These are phyloP conservation scores for Paracentrotus lividus DNA, from an alignment of 53 echinoderm and acorn worm genomes.

Conservation along the genomic window DNA sequence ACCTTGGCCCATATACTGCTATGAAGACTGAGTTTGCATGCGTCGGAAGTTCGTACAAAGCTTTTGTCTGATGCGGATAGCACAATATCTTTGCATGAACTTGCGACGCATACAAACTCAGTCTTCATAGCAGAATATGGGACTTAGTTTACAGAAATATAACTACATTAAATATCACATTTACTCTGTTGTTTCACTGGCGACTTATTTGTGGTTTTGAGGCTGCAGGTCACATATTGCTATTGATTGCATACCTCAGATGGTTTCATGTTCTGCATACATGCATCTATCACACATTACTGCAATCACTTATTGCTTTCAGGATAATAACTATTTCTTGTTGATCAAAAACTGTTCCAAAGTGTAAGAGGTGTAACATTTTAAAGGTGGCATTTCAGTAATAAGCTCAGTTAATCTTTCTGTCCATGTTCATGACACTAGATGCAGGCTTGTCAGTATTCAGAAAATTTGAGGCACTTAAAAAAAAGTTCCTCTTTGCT, in stretches of 20 bases:
- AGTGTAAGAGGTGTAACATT: not conserved
- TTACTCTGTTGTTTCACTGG: too few species aligned
- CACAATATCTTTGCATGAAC: too few species aligned
- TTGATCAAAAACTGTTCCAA: not conserved
- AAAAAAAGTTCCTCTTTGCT: not conserved
- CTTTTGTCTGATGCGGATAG: too few species aligned
- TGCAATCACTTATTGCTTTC: not conserved
- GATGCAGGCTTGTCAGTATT: not conserved
- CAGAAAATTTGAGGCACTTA: not conserved
- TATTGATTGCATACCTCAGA: not conserved
- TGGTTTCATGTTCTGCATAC: not conserved
- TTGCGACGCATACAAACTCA: too few species aligned
- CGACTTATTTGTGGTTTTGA: too few species aligned
- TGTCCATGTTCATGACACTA: not conserved
- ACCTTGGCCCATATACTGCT: too few species aligned
- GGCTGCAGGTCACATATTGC: too few species aligned
- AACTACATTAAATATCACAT: too few species aligned
- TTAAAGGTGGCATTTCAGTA: not conserved
- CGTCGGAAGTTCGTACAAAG: too few species aligned
- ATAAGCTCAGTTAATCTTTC: not conserved
- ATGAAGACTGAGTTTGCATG: too few species aligned
- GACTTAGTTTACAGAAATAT: too few species aligned
- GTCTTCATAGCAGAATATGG: too few species aligned
- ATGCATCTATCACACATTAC: not conserved
- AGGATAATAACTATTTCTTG: not conserved